phyloP scores from a whole-genome alignment of 2,888 invertebrate species.

The Oscheius onirici region DNA sequence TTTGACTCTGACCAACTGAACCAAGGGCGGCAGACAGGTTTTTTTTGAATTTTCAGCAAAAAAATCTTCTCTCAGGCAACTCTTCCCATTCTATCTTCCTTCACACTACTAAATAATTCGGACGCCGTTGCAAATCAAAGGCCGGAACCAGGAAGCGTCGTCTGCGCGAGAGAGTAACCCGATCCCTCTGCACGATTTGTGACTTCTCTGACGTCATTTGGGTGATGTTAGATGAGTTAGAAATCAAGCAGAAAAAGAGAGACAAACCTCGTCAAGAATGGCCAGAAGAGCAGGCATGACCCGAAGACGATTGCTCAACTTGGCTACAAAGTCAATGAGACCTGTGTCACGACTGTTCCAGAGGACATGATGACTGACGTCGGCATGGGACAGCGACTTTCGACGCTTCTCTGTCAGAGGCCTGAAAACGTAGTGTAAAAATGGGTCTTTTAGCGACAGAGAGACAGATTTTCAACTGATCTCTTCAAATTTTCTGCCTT shows the following conservation, averaged over 20 bases:
- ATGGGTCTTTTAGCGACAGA: too few species aligned
- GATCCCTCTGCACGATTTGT: slow-evolving; percentile 8
- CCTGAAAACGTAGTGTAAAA: slow-evolving; percentile 42
- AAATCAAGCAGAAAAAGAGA: not conserved
- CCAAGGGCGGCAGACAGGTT: too few species aligned
- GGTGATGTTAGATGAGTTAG: not conserved
- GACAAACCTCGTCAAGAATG: slow-evolving; percentile 66
- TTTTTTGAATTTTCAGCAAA: too few species aligned
- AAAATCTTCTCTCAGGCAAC: too few species aligned
- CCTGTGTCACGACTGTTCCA: slow-evolving; percentile 62
- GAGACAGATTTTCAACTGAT: not conserved
- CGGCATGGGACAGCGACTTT: slow-evolving; percentile 53
- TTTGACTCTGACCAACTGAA: too few species aligned
- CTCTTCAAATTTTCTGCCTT: not conserved
- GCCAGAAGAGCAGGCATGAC: slow-evolving; percentile 70
- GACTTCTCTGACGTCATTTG: slow-evolving; percentile 1
- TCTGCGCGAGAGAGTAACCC: not conserved
- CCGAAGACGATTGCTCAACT: slow-evolving; percentile 61
- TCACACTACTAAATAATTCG: not conserved
- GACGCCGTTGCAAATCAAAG: not conserved
- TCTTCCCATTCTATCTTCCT: too few species aligned
- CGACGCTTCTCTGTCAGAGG: slow-evolving; percentile 59
- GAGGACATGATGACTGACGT: slow-evolving; percentile 57
- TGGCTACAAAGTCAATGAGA: slow-evolving; percentile 64
- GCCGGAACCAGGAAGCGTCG: slow-evolving; percentile 1